Base-by-base conservation (phyloP, 2,888 invertebrate species). In the Oligia latruncula region DNA sequence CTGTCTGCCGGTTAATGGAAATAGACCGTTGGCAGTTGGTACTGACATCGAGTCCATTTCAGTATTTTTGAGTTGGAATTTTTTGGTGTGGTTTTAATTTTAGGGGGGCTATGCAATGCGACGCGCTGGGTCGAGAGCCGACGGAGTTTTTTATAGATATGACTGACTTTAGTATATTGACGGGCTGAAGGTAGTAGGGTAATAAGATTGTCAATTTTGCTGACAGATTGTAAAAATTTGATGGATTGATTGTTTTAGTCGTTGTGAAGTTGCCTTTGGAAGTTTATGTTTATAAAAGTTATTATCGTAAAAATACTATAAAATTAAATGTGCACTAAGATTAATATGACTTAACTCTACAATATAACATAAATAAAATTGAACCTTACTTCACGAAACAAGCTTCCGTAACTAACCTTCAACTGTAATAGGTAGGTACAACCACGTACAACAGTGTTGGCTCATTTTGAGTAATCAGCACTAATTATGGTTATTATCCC, bases 1-100 rank as follows among this genome's bases (percentile, higher is more conserved):
- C 90, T 92, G 92, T 92, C 93, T 92, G 93, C 88, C 87, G 80
- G 91, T 90, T 93, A 94, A 94, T 95, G 93, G 94, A 94, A 95
- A 94, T 93, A 92, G 90, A 91, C 88, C 87, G 90, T 85, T 87
- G 85, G 87, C 84, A 81, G 88, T 86, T 86, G 90, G 78, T 78
- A 67, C 81, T 86, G 90, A 88, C 89, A 83, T 77, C 83, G 64
- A 88, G 82, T 73, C 80, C 62, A 74, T 77, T 84, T 55, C 68
- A 87, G 71, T 86, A 85, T 77, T 83, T 87, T 84, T 83, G 29
- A 80, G 74, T 67, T 77, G 29, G 74, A 71, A 66, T 71, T 80
- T 60, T 65, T 20, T 74, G 71, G 17, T 29, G 43, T 43, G 11
- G n/a, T 52, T 74, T 83, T 70, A 49, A 87, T 66, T 87, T 77